Evolutionary conservation across 2,888 invertebrate species (phyloP), one percentile per base, ranked within the genome.

Genomic region (Melanotus villosus): DNA sequence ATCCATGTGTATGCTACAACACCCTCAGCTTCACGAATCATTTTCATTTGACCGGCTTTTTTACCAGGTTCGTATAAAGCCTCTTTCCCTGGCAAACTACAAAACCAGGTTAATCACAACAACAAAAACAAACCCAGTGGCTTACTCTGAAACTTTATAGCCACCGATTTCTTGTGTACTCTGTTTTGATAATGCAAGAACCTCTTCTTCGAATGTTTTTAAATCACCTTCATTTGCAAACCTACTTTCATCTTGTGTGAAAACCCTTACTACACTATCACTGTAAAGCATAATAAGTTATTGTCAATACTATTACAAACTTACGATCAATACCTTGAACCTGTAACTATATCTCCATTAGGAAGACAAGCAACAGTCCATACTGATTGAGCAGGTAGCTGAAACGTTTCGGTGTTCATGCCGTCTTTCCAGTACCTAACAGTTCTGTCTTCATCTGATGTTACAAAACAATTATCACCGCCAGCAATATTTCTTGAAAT

Each of bases 341-440:
- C 99, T 36, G 95, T 91, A 12, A 94, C 95, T 77, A 99, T 90
- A 83, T 99, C 98, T 0, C 94, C 94, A 84, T 98, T 97, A 4
- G 88, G 85, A 18, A 98, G 85, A 62, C 92, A 90, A 10, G 91
- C 88, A 1, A 97, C 93, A 16, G 90, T 87, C 99, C 99, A 99
- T 0, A 98, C 91, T 0, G 96, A 96, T 72, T 94, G 92, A 0
- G 94, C 91, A 0, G 99, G 98, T 58, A 96, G 86, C 0, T 87
- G 83, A 19, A 97, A 87, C 3, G 91, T 91, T 75, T 93, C 89
- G 1, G 87, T 85, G 73, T 90, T 88, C 74, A 88, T 87, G 0
- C 88, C 89, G 23, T 88, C 85, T 74, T 87, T 84, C 97, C 97
- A 98, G 79, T 97, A 88, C 58, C 93, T 87, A 9, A 97, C 87